Evolutionary conservation across 2,888 invertebrate species (phyloP).

Genomic region (Drosophila vallismaia): DNA sequence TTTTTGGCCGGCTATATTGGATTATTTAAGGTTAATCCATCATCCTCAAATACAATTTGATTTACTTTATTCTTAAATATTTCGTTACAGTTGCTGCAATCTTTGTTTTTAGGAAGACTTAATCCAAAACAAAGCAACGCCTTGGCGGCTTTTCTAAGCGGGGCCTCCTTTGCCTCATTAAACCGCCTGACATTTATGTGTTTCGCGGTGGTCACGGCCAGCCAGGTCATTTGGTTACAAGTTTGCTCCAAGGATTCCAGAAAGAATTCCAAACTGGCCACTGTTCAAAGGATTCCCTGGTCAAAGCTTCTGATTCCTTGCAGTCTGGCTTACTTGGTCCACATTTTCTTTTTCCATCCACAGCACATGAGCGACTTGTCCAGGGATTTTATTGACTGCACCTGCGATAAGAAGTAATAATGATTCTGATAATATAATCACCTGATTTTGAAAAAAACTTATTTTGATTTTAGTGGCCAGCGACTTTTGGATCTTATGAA

Average conservation of each 20-base stretch:
- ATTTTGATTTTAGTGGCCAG: constrained; percentile 30
- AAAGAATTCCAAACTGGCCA: background rate
- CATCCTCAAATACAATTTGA: background rate
- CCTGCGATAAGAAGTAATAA: constrained; percentile 51
- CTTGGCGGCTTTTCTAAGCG: constrained; percentile 59
- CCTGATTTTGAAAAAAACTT: background rate
- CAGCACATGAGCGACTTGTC: constrained; percentile 40
- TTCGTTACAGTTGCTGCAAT: constrained; percentile 43
- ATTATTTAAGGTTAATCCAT: constrained; percentile 46
- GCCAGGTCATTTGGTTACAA: constrained; percentile 57
- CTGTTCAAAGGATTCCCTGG: constrained; percentile 54
- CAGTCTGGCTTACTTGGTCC: constrained; percentile 52
- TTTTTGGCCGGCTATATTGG: constrained; percentile 56
- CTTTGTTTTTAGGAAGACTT: constrained; percentile 25
- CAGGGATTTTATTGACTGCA: constrained; percentile 47
- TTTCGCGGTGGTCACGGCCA: constrained; percentile 51
- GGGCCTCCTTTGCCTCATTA: constrained; percentile 44
- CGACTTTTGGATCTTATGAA: constrained; percentile 40
- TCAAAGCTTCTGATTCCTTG: constrained; percentile 54
- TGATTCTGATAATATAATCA: background rate
- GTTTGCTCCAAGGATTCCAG: constrained; percentile 27
- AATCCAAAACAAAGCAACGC: constrained; percentile 8
- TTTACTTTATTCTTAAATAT: background rate
- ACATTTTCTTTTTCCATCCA: constrained; percentile 41
- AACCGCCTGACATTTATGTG: constrained; percentile 50